phyloP scores from a whole-genome alignment of 1,140 invertebrate species.

The Caenorhabditis latens region DNA sequence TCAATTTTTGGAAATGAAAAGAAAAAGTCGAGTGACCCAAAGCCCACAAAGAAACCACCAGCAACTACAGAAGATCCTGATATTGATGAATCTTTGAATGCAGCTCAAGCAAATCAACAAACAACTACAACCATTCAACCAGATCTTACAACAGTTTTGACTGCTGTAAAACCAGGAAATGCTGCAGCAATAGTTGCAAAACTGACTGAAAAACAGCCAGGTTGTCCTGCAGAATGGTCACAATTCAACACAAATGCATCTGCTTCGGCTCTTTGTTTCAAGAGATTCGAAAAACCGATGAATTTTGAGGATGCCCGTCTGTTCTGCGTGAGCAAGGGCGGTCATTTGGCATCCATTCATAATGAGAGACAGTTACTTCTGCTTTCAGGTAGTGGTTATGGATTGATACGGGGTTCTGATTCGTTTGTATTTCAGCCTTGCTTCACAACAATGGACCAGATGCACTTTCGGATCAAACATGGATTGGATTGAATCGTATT shows the following conservation, averaged over 20 bases:
- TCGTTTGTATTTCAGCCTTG: not conserved
- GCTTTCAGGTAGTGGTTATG: not conserved
- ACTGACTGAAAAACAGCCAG: not conserved
- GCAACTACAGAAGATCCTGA: slow-evolving; percentile 17
- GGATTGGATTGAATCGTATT: slow-evolving; percentile 53
- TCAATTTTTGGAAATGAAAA: not conserved
- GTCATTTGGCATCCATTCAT: slow-evolving; percentile 47
- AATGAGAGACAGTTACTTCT: slow-evolving; percentile 45
- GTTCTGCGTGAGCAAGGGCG: slow-evolving; percentile 45
- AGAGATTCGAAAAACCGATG: slow-evolving; percentile 42
- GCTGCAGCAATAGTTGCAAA: not conserved
- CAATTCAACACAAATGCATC: slow-evolving; percentile 39
- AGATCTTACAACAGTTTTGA: not conserved
- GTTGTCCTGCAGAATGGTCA: slow-evolving; percentile 39
- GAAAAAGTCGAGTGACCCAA: not conserved
- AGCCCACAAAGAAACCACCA: not conserved
- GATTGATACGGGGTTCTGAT: not conserved
- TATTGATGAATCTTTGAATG: slow-evolving; percentile 50
- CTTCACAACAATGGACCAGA: slow-evolving; percentile 48
- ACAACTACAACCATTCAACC: not conserved
- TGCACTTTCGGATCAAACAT: slow-evolving; percentile 44
- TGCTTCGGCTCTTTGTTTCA: slow-evolving; percentile 22
- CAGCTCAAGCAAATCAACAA: slow-evolving; percentile 15
- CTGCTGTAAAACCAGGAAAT: not conserved
- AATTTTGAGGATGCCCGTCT: slow-evolving; percentile 43